A percentile compares a stretch with the other conserved stretches of the same genome.
Evolutionary conservation across 2,888 invertebrate genomes (phyloP).

Genomic region (Andrena dorsata): DNA sequence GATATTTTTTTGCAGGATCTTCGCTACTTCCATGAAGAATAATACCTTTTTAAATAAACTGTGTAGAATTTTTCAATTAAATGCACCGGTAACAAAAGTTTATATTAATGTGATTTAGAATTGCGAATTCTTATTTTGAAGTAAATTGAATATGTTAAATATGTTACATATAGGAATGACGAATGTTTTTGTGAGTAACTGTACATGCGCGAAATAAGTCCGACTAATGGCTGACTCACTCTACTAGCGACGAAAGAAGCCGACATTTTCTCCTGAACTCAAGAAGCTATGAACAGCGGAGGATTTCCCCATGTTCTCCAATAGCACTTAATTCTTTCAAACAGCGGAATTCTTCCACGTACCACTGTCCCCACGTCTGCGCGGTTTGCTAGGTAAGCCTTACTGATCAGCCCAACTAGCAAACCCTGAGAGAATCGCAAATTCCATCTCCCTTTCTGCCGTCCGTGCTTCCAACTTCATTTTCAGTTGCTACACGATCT

Average conservation of each 20-base stretch:
- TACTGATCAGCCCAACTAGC: slow-evolving; percentile 7
- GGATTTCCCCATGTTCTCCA: background rate
- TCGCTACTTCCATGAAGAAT: no score
- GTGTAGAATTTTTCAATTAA: no score
- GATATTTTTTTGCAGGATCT: no score
- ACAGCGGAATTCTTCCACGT: slow-evolving; percentile 5
- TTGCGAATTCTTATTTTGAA: no score
- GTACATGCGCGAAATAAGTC: slow-evolving; percentile 19
- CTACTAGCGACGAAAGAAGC: slow-evolving; percentile 5
- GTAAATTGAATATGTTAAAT: no score
- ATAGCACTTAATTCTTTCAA: slow-evolving; percentile 6
- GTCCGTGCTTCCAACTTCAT: background rate
- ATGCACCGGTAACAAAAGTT: no score
- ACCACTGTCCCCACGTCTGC: slow-evolving; percentile 5
- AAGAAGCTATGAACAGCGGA: background rate
- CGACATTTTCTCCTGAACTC: slow-evolving; percentile 2
- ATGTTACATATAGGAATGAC: no score
- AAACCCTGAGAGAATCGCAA: background rate
- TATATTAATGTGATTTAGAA: no score
- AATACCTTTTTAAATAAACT: no score
- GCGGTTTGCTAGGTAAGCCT: background rate
- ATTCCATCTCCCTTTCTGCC: background rate
- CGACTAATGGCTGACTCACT: background rate
- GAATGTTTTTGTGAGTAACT: no score
- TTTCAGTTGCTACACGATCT: background rate